A percentile compares a stretch with the other conserved stretches of the same genome.
Evolutionary conservation across 1,140 invertebrate species (phyloP).

Genomic region (Holotrichia oblita): DNA sequence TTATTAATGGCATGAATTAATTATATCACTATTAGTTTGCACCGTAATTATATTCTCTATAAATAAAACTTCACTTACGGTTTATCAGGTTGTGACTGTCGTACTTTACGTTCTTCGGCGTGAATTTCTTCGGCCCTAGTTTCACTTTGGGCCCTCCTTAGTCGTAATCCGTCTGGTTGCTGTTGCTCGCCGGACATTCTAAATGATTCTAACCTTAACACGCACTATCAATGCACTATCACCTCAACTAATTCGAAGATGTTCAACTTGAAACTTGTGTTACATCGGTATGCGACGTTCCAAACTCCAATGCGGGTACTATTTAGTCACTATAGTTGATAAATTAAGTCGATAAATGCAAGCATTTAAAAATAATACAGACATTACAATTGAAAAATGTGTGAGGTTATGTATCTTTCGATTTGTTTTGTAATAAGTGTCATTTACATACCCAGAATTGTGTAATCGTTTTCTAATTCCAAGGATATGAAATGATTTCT

Average conservation of each 20-base stretch:
- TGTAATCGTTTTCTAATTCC: too few relatives aligned
- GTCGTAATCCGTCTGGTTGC: slow-evolving; percentile 55
- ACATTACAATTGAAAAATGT: not conserved
- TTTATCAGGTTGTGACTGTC: slow-evolving; percentile 85
- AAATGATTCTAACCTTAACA: not conserved
- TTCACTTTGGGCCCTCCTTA: slow-evolving; percentile 83
- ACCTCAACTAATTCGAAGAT: not conserved
- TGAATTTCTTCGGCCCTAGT: slow-evolving; percentile 87
- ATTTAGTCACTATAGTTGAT: not conserved
- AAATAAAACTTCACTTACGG: slow-evolving; percentile 73
- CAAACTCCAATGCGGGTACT: not conserved
- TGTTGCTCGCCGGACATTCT: slow-evolving; percentile 55
- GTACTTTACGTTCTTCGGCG: slow-evolving; percentile 78
- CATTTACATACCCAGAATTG: too few relatives aligned
- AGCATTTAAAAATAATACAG: not conserved
- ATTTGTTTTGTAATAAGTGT: too few relatives aligned
- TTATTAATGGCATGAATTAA: too few relatives aligned
- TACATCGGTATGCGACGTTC: not conserved
- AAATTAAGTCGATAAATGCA: not conserved
- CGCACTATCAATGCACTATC: not conserved
- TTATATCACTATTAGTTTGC: too few relatives aligned
- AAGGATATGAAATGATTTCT: too few relatives aligned
- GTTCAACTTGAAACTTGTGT: not conserved
- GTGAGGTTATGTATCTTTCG: not conserved
- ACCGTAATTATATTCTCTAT: not conserved